A percentile compares a stretch with the other conserved stretches of the same genome.
phyloP scores from a whole-genome alignment of 2,113 vertebrate genomes.

The Tupaia tana region DNA sequence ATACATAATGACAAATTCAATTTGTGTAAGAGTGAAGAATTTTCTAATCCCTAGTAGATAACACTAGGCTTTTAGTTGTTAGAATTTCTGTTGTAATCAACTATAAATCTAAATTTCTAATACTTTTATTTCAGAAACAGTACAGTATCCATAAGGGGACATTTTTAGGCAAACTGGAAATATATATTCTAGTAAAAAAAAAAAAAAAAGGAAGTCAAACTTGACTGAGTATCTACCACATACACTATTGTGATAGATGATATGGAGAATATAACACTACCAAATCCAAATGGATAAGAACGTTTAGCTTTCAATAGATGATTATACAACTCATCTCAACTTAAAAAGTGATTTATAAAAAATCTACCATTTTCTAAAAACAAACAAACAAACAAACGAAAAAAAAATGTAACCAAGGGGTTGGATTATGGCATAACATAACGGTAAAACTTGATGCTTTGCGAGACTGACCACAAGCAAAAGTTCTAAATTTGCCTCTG shows the following conservation, averaged over 20 bases:
- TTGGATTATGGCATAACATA: too few species aligned
- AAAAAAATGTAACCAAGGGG: rapidly evolving
- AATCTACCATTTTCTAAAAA: not conserved
- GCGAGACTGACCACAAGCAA: too few species aligned
- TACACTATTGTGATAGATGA: not conserved
- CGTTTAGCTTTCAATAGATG: not conserved
- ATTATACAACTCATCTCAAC: not conserved
- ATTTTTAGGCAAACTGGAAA: constrained; percentile 16
- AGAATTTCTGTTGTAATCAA: not conserved
- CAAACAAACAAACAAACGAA: not conserved
- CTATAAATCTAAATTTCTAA: not conserved
- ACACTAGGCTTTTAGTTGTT: not conserved
- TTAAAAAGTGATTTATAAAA: not conserved
- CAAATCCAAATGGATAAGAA: not conserved
- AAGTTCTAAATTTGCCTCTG: too few species aligned
- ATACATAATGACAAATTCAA: not conserved
- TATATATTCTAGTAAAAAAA: not conserved
- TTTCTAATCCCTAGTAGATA: not conserved
- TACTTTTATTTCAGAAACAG: not conserved
- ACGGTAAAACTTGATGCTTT: too few species aligned
- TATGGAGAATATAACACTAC: not conserved
- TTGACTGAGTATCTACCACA: not conserved
- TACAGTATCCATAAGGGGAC: not conserved
- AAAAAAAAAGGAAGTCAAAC: not conserved
- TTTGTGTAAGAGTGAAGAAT: not conserved